Evolutionary conservation across 2,888 invertebrate genomes (phyloP).

Genomic region (Leuctra nigra): DNA sequence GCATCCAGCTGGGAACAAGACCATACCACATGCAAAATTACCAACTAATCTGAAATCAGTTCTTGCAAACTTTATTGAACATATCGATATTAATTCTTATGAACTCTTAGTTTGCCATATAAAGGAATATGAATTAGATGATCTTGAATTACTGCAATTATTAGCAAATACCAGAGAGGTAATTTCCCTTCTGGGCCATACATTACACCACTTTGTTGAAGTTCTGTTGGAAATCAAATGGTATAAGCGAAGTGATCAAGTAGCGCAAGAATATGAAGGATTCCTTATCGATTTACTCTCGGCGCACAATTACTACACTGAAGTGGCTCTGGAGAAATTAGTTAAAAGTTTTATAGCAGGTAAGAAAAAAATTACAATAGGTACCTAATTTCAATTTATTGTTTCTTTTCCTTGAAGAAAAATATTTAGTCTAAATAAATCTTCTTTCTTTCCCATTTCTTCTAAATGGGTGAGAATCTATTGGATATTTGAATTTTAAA

Average conservation of each 20-base stretch:
- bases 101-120: slow-evolving; percentile 46
- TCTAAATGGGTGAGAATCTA: too few species aligned
- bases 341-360: slow-evolving; percentile 54
- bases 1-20: background rate
- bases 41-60: slow-evolving; percentile 41
- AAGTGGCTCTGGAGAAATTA: slow-evolving; percentile 52
- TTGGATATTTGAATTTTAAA: too few species aligned
- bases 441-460: too few species aligned
- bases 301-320: slow-evolving; percentile 58
- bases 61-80: slow-evolving; percentile 41
- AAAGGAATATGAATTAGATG: slow-evolving; percentile 43
- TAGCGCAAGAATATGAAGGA: slow-evolving; percentile 52
- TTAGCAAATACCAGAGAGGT: slow-evolving; percentile 50
- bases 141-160: slow-evolving; percentile 49
- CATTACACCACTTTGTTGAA: slow-evolving; percentile 52
- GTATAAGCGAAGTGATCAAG: slow-evolving; percentile 44
- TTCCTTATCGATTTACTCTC: slow-evolving; percentile 61
- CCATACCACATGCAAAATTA: slow-evolving; percentile 16
- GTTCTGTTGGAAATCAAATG: slow-evolving; percentile 52
- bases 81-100: slow-evolving; percentile 42
- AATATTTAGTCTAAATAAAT: too few species aligned
- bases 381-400: too few species aligned
- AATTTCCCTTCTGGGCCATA: slow-evolving; percentile 50
- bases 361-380: slow-evolving; percentile 37
- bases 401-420: too few species aligned